phyloP scores from a whole-genome alignment of 1,140 invertebrate genomes.

The Drosophila arizonae region DNA sequence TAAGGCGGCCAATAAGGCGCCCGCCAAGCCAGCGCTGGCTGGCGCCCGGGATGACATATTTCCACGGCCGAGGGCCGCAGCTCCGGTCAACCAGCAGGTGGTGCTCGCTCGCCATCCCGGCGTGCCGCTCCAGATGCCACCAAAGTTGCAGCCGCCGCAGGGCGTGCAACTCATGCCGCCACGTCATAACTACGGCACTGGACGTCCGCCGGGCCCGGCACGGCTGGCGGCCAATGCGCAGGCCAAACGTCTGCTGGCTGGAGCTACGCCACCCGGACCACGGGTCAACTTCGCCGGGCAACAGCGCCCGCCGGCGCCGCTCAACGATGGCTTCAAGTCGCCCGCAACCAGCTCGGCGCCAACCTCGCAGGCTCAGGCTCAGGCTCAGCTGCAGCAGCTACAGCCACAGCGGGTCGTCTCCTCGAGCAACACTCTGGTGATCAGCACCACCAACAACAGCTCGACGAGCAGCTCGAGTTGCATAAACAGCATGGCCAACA shows the following conservation, averaged over 20 bases:
- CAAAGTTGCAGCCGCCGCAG: background rate
- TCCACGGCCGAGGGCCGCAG: constrained; percentile 22
- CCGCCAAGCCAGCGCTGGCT: background rate
- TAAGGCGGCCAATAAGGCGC: background rate
- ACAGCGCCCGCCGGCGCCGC: background rate
- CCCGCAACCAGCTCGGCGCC: background rate
- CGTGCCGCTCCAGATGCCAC: background rate
- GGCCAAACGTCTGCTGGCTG: background rate
- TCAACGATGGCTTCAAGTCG: background rate
- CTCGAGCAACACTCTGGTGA: no score
- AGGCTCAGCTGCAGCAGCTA: background rate
- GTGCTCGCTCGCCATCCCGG: constrained; percentile 22
- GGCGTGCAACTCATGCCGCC: background rate
- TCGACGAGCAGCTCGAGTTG: no score
- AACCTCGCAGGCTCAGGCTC: background rate
- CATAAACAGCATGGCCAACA: background rate
- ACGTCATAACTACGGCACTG: background rate
- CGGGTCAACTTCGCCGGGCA: background rate
- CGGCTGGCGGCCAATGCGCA: background rate
- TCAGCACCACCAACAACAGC: no score
- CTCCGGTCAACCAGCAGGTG: constrained; percentile 11
- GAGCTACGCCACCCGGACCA: background rate
- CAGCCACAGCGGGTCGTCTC: no score
- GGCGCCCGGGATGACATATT: constrained; percentile 47
- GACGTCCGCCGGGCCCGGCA: background rate